Evolutionary conservation across 2,113 vertebrate genomes (phyloP).

Genomic region (Probosciger aterrimus): DNA sequence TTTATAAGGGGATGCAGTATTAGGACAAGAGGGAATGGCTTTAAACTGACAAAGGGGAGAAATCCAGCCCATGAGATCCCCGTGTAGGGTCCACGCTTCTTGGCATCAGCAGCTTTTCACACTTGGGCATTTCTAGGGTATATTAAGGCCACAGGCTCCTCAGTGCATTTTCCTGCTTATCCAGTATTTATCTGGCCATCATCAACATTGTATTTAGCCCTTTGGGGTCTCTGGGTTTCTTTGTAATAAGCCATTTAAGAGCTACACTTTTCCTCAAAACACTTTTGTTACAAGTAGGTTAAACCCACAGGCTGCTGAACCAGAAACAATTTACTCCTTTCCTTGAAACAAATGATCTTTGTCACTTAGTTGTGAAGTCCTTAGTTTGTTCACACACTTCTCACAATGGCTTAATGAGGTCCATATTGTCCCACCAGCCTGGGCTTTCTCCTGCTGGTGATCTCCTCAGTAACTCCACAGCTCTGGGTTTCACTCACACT

Average conservation of each 20-base stretch:
- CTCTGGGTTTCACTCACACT: neutral
- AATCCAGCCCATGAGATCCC: neutral
- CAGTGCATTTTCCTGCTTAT: neutral
- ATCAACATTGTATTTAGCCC: neutral
- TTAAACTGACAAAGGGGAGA: neutral
- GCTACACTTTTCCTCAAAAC: slow-evolving; percentile 29
- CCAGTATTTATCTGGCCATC: neutral
- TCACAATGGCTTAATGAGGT: neutral
- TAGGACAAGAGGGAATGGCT: neutral
- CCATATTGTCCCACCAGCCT: neutral
- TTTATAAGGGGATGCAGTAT: neutral
- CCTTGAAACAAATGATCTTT: slow-evolving; percentile 55
- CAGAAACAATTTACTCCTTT: slow-evolving; percentile 14
- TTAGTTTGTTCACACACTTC: neutral
- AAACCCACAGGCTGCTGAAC: slow-evolving; percentile 31
- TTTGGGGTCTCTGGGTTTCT: neutral
- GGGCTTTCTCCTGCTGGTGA: neutral
- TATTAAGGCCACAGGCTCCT: neutral
- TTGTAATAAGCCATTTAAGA: slow-evolving; percentile 36
- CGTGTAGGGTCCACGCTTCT: rapidly evolving
- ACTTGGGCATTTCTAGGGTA: neutral
- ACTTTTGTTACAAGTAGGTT: slow-evolving; percentile 42
- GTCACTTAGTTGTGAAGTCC: slow-evolving; percentile 12
- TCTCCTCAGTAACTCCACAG: rapidly evolving
- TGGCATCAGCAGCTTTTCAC: neutral